Evolutionary conservation across 2,888 invertebrate genomes (phyloP).

Genomic region (Pterostichus madidus): DNA sequence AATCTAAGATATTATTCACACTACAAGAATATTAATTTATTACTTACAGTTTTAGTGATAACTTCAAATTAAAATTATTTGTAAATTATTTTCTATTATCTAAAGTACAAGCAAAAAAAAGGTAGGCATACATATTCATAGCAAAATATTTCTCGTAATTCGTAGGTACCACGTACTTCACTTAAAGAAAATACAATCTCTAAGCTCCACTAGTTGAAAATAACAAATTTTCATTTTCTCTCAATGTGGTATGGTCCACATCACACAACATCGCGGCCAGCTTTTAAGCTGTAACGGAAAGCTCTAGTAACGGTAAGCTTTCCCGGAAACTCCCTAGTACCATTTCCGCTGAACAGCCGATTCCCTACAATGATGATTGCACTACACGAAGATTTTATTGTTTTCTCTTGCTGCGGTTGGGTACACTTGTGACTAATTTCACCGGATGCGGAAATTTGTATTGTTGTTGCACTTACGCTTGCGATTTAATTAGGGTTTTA

Average conservation of each 20-base stretch:
- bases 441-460: slow-evolving; percentile 38
- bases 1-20: no score
- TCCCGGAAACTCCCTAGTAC: slow-evolving; percentile 32
- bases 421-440: not conserved
- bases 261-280: slow-evolving; percentile 4
- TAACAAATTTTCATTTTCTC: slow-evolving; percentile 3
- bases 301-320: slow-evolving; percentile 13
- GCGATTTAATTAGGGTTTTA: not conserved
- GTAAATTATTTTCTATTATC: no score
- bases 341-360: slow-evolving; percentile 40
- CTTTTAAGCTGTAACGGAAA: slow-evolving; percentile 41
- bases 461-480: not conserved
- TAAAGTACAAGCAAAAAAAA: no score
- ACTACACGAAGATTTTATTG: slow-evolving; percentile 41
- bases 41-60: no score
- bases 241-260: slow-evolving; percentile 37
- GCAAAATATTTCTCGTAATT: no score
- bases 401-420: slow-evolving; percentile 35
- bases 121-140: no score
- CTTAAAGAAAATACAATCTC: not conserved
- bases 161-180: no score
- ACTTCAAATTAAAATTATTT: no score
- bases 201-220: not conserved
- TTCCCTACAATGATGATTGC: slow-evolving; percentile 17
- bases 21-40: no score